Base-by-base conservation (phyloP, 2,113 vertebrate species). In the Heliornis fulica region DNA sequence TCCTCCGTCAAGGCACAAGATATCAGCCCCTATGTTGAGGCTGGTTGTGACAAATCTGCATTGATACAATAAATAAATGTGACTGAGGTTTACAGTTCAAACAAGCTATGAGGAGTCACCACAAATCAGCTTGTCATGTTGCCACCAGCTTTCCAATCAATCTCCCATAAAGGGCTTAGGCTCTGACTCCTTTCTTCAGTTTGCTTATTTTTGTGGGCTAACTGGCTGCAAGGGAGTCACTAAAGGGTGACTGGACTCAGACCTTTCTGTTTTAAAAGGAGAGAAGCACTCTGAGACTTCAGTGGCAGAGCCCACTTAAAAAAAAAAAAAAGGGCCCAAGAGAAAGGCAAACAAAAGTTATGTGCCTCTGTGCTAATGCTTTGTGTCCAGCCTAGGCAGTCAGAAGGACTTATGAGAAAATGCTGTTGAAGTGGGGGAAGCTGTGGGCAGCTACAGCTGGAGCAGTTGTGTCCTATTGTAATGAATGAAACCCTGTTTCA, bases 161-260 rank as follows among this genome's bases (percentile, higher is more conserved):
- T 96, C 96, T 96, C 92, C 84, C 36, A 64, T 75, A 94, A 94
- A 92, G 93, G 95, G 88, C 92, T 95, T 96, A 96, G 65, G 45
- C 72, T 92, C 68, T 96, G 96, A 92, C 92, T 96, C 79, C 51
- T 90, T 95, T 91, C 84, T 74, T 77, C 60, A 68, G 90, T 96
- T 96, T 96, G 96, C 90, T 97, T 96, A 96, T 96, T 96, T 96
- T 93, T 96, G 88, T 95, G 90, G 69, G 79, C 87, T 95, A 95
- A 83, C 92, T 89, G 79, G 68, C 88, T 95, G 68, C 83, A 92
- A 71, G 54, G 22, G 53, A 93, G 90, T 92, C 76, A 82, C 76
- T 90, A 92, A 83, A 82, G 43, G 68, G 87, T 94, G 88, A 68
- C 92, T 72, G 61, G 76, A 56, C 64, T 83, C 56, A 92, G 86